phyloP scores from a whole-genome alignment of 2,797 vertebrate species.

The Typhlichthys eigenmanni region DNA sequence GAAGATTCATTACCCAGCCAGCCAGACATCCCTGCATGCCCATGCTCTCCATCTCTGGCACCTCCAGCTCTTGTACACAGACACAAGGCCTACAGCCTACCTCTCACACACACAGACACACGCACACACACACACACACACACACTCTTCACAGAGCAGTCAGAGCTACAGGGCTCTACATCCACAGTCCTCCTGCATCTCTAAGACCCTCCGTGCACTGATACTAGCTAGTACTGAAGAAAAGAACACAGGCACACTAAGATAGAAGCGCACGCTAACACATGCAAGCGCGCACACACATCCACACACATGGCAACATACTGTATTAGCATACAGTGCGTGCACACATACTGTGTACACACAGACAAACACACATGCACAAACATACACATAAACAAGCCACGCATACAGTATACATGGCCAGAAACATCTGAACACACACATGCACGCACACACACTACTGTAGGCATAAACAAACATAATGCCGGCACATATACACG shows the following conservation, averaged over 20 bases:
- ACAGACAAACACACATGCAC: conserved; percentile 18
- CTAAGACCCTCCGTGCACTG: neutral
- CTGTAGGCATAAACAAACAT: too few species aligned
- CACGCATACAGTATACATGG: too few species aligned
- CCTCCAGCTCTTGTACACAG: conserved; percentile 48
- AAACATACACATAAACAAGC: neutral
- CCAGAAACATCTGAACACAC: too few species aligned
- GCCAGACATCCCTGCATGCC: conserved; percentile 55
- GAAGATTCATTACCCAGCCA: conserved; percentile 77
- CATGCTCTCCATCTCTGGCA: conserved; percentile 51
- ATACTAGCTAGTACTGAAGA: too few species aligned
- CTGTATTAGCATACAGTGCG: neutral
- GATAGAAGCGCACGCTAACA: too few species aligned
- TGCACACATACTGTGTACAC: conserved; percentile 4
- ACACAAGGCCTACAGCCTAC: conserved; percentile 67
- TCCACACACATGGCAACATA: too few species aligned
- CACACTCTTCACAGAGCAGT: conserved; percentile 68
- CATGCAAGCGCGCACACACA: too few species aligned
- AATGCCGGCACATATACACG: conserved; percentile 1
- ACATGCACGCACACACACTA: too few species aligned
- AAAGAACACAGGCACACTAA: neutral
- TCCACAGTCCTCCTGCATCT: conserved; percentile 27
- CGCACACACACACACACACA: conserved; percentile 32
- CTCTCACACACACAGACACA: conserved; percentile 31
- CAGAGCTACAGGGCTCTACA: conserved; percentile 67